Conservation (phyloP, 2,888 invertebrate genomes). For the Orthosia cruda region DNA sequence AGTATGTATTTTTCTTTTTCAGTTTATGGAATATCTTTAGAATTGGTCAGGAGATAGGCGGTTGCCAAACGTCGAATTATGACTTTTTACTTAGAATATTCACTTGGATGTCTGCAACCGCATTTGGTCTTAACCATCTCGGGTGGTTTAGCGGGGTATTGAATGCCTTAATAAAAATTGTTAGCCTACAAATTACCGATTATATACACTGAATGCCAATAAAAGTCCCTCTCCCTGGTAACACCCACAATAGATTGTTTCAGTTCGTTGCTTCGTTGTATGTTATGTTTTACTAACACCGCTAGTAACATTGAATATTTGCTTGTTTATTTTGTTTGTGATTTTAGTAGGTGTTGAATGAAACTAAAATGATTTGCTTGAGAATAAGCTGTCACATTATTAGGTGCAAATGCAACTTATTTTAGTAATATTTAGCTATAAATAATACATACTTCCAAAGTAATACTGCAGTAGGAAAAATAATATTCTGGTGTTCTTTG, state of each 20-base stretch:
- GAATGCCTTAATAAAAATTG: background rate
- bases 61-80: too few relatives aligned
- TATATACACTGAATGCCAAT: background rate
- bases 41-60: too few relatives aligned
- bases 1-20: too few relatives aligned
- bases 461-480: too few relatives aligned
- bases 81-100: too few relatives aligned
- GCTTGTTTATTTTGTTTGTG: constrained; percentile 8
- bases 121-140: background rate
- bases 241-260: constrained; percentile 19
- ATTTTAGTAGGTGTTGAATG: constrained; percentile 21
- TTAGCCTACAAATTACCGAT: background rate
- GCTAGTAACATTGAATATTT: constrained; percentile 35
- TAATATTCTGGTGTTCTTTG: background rate
- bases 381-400: constrained; percentile 1
- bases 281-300: constrained; percentile 33
- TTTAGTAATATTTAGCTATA: background rate
- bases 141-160: constrained; percentile 21
- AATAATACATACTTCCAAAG: too few relatives aligned
- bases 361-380: constrained; percentile 16
- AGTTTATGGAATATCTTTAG: too few relatives aligned
- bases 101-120: too few relatives aligned
- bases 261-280: constrained; percentile 33
- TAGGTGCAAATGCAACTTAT: constrained; percentile 1
- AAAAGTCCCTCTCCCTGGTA: constrained; percentile 18